Evolutionary conservation across 2,888 invertebrate genomes (phyloP).

Genomic region (Pharmacophagus antenor): DNA sequence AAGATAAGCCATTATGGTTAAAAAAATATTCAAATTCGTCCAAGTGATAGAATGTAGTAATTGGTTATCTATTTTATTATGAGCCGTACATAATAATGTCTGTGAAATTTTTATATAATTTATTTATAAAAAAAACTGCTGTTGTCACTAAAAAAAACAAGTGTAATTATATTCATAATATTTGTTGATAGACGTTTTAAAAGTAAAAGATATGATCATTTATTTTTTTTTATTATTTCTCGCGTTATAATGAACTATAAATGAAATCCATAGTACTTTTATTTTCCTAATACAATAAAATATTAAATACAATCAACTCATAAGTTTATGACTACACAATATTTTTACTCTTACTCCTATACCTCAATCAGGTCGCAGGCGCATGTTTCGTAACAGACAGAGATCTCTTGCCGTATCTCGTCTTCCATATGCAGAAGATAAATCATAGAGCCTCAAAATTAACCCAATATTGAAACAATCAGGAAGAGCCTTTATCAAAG

Average conservation of each 20-base stretch:
- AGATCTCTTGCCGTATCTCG: conserved; percentile 93
- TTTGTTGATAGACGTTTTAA: neutral
- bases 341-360: conserved; percentile 13
- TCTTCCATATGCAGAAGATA: conserved; percentile 86
- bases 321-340: neutral
- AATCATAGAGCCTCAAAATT: conserved; percentile 89
- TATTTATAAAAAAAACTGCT: conserved; percentile 8
- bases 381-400: conserved; percentile 91
- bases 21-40: neutral
- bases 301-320: conserved; percentile 9
- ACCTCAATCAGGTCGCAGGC: conserved; percentile 79
- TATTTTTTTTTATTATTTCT: neutral
- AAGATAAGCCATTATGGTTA: neutral
- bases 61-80: neutral
- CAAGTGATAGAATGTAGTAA: neutral
- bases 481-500: conserved; percentile 89
- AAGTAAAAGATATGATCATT: neutral
- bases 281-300: conserved; percentile 4
- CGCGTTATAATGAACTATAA: neutral
- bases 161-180: neutral
- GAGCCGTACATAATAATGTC: no score
- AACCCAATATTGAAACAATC: conserved; percentile 88
- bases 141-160: neutral
- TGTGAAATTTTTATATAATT: conserved; percentile 4
- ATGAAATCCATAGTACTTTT: conserved; percentile 3